Percentiles rank a stretch among this genome's conserved stretches.
These are phyloP conservation scores for Euzophera pinguis DNA, from an alignment of 2,888 invertebrate species.

Conservation along the genomic window DNA sequence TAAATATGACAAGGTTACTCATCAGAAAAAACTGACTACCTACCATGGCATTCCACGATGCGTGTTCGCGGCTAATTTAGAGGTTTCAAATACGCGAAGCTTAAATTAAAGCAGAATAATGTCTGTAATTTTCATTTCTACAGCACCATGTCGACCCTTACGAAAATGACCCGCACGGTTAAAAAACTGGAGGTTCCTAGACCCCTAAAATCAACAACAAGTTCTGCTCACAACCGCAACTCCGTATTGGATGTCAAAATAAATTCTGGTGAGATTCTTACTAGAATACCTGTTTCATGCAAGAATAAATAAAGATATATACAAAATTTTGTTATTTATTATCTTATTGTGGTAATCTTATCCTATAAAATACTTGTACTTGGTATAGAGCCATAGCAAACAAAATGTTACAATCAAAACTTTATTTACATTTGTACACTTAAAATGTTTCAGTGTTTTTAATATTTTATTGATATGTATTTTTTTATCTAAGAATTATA, in stretches of 20 bases:
- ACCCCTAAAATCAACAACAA: slow-evolving; percentile 83
- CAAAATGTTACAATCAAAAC: no score
- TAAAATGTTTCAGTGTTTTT: no score
- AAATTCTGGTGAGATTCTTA: slow-evolving; percentile 66
- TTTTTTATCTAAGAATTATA: no score
- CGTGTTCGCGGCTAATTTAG: slow-evolving; percentile 25
- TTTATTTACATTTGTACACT: no score
- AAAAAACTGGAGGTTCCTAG: slow-evolving; percentile 88
- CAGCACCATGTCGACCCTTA: slow-evolving; percentile 79
- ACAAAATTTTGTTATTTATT: background rate
- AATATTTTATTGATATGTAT: no score
- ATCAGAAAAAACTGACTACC: slow-evolving; percentile 52
- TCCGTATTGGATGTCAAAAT: slow-evolving; percentile 76
- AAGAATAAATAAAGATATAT: background rate
- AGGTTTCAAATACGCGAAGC: background rate
- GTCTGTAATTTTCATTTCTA: slow-evolving; percentile 31
- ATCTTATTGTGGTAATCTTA: no score
- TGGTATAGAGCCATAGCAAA: no score
- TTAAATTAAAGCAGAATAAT: slow-evolving; percentile 12
- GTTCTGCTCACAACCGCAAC: slow-evolving; percentile 75
- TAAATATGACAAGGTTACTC: slow-evolving; percentile 66
- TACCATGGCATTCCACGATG: slow-evolving; percentile 35
- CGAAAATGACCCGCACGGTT: slow-evolving; percentile 84
- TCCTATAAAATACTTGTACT: no score
- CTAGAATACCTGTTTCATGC: slow-evolving; percentile 11